A percentile compares a stretch with the other conserved stretches of the same genome.
These are phyloP conservation scores for Streptopelia turtur DNA, from an alignment of 2,797 vertebrate genomes.

Conservation along the genomic window DNA sequence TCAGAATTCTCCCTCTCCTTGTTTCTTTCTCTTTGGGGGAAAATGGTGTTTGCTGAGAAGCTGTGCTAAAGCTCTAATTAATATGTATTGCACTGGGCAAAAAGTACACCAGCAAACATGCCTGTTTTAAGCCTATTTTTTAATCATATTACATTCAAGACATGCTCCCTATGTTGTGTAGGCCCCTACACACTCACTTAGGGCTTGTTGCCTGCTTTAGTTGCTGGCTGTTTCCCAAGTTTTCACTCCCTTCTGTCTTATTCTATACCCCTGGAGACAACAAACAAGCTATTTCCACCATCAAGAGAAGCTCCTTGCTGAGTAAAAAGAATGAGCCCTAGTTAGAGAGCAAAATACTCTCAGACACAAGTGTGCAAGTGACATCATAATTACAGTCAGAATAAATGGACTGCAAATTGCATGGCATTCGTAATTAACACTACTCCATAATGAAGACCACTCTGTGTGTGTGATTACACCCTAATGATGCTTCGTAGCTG, in stretches of 20 bases:
- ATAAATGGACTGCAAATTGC: slow-evolving; percentile 2
- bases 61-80: slow-evolving; percentile 24
- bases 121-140: background rate
- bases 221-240: slow-evolving; percentile 10
- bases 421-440: background rate
- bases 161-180: background rate
- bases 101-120: background rate
- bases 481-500: background rate
- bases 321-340: slow-evolving; percentile 2
- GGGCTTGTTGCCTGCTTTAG: background rate
- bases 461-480: background rate
- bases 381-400: slow-evolving; percentile 37
- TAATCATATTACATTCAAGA: background rate
- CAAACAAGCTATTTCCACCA: background rate
- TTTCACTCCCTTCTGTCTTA: slow-evolving; percentile 9
- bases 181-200: background rate
- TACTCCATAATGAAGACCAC: background rate
- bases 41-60: slow-evolving; percentile 4
- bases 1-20: background rate
- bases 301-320: slow-evolving; percentile 6
- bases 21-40: background rate
- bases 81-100: background rate
- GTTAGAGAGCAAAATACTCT: background rate
- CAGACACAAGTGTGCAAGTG: slow-evolving; percentile 5
- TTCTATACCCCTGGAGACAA: background rate